A percentile compares a stretch with the other conserved stretches of the same genome.
These are phyloP conservation scores for Rhorus exstirpatorius DNA, from an alignment of 2,888 invertebrate genomes.

Conservation along the genomic window DNA sequence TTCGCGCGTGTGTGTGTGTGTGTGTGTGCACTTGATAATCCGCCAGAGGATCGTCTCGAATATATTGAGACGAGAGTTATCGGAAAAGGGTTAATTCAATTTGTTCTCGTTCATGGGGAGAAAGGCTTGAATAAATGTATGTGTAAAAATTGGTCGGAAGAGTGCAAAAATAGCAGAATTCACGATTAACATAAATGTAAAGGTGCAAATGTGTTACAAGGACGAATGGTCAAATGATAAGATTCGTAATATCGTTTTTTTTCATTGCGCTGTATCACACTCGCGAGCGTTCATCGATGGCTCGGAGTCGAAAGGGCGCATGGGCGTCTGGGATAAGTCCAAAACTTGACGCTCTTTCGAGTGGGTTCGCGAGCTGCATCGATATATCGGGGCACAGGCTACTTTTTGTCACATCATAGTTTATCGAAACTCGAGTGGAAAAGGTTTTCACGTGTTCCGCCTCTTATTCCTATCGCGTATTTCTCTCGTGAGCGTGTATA, in stretches of 20 bases:
- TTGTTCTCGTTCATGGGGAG: too few relatives aligned
- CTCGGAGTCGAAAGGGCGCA: not conserved
- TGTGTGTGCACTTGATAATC: not conserved
- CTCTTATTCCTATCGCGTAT: slow-evolving; percentile 1
- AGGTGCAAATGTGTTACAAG: not conserved
- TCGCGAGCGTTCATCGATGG: not conserved
- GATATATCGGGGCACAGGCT: not conserved
- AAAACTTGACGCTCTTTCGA: not conserved
- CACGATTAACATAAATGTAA: too few relatives aligned
- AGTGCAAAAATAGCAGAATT: too few relatives aligned
- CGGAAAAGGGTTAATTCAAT: too few relatives aligned
- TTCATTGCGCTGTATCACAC: not conserved
- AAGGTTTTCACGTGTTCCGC: slow-evolving; percentile 47
- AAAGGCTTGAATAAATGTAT: too few relatives aligned
- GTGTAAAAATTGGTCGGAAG: too few relatives aligned
- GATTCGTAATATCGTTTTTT: slow-evolving; percentile 10
- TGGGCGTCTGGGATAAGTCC: not conserved
- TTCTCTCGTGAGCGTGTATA: slow-evolving; percentile 3
- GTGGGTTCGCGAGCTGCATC: not conserved
- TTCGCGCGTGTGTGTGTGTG: not conserved
- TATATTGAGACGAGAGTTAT: too few relatives aligned
- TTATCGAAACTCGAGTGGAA: slow-evolving; percentile 52
- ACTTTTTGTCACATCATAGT: slow-evolving; percentile 30
- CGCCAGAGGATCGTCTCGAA: too few relatives aligned
- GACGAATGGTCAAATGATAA: slow-evolving; percentile 5